Conservation (phyloP, 2,888 invertebrate species). For the Pandemis corylana region DNA sequence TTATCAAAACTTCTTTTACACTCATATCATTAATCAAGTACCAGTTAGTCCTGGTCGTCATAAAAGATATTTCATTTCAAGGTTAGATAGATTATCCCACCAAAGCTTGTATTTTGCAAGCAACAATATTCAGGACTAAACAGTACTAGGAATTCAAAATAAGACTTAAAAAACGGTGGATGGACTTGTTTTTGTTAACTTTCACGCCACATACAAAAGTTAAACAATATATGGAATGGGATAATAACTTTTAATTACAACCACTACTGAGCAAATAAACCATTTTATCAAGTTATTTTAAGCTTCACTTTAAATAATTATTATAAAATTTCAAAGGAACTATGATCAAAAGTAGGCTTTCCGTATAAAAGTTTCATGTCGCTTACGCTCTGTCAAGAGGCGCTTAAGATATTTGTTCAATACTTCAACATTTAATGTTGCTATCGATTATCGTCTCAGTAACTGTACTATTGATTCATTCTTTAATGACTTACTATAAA, state of each 20-base stretch:
- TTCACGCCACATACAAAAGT: conserved; percentile 42
- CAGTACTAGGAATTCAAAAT: conserved; percentile 2
- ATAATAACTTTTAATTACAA: conserved; percentile 62
- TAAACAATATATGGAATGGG: conserved; percentile 45
- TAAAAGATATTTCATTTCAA: neutral
- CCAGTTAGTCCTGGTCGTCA: conserved; percentile 6
- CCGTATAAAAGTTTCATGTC: neutral
- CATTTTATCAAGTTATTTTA: conserved; percentile 54
- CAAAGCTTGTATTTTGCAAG: too few species aligned
- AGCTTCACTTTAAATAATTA: conserved; percentile 47
- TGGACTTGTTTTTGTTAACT: conserved; percentile 33
- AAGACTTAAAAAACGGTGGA: conserved; percentile 29
- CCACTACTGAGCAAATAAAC: conserved; percentile 79
- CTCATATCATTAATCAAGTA: neutral
- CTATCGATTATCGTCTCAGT: neutral
- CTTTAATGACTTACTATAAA: neutral
- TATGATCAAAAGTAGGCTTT: neutral
- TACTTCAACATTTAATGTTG: neutral
- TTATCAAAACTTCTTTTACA: conserved; percentile 17
- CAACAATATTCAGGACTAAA: conserved; percentile 11
- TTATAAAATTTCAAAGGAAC: neutral
- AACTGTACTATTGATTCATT: neutral
- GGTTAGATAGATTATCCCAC: neutral
- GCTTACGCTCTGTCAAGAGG: neutral
- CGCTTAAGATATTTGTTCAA: neutral